Percentiles rank a stretch among this genome's conserved stretches.
Conservation (phyloP, 2,888 invertebrate genomes). For the Lymantria dispar region DNA sequence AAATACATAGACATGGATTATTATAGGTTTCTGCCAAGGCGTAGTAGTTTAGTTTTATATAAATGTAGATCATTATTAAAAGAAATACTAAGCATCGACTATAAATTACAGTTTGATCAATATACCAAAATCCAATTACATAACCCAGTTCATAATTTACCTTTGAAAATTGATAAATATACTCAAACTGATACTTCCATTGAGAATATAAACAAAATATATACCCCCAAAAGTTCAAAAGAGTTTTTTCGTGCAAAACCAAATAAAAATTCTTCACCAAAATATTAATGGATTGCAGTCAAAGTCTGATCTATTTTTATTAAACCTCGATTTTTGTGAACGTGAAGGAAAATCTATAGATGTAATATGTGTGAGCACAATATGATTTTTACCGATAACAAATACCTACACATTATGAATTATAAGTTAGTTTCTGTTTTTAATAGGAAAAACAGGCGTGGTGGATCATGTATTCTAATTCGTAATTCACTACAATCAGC, state of each 20-base stretch:
- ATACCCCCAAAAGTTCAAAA: not conserved
- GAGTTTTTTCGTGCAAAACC: not conserved
- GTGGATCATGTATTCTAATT: not conserved
- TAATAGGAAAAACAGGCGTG: not conserved
- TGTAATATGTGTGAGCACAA: slow-evolving; percentile 1
- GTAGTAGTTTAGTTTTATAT: not conserved
- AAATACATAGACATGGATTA: not conserved
- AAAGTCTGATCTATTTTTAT: slow-evolving; percentile 1
- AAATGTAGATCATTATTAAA: not conserved
- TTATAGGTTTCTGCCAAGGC: not conserved
- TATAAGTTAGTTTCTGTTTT: not conserved
- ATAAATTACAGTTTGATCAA: not conserved
- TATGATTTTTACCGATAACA: not conserved
- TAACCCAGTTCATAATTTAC: not conserved
- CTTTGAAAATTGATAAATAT: not conserved
- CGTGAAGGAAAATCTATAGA: not conserved
- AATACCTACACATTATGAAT: not conserved
- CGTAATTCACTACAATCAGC: not conserved
- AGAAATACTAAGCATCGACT: not conserved
- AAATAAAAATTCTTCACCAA: slow-evolving; percentile 4
- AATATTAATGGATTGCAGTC: slow-evolving; percentile 7
- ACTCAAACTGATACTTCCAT: not conserved
- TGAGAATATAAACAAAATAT: not conserved
- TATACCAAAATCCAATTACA: not conserved
- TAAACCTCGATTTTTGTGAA: not conserved